Base-by-base conservation (phyloP, 2,113 vertebrate species). In the Sebastes fasciatus region DNA sequence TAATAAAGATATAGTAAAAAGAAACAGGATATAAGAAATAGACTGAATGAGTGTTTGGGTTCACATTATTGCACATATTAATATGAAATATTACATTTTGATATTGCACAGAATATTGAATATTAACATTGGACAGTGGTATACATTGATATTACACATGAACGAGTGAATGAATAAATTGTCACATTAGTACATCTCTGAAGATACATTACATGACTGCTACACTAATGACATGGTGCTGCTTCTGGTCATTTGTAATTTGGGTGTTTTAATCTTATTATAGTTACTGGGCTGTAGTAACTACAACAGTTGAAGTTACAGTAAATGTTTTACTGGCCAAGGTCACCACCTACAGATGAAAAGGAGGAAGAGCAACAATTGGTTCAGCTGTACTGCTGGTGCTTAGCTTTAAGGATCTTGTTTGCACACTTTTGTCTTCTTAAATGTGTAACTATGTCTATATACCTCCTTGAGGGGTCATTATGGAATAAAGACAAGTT, bases 321-420 rank as follows among this genome's bases (percentile, higher is more conserved):
- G 34, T 34, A 2, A 17, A 55, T 55, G 11, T 54, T 70, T 55
- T 57, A 8, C 26, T 26, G n/a, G n/a, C 8, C 34, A 45, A 55
- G 26, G 8, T 57, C 40, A 5, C 40, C 74, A 23, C 49, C 74
- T 26, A 54, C 61, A 55, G 74, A 57, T 66, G n/a, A 48, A 66
- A 55, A 65, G 6, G 40, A 52, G 43, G 13, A 58, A 64, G 43
- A 49, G 52, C 52, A 77, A 60, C 63, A 58, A 9, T n/a, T 21
- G 4, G 26, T 54, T 40, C 17, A 34, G 14, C 21, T 49, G 23
- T 8, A 17, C 13, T 12, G 2, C 34, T 34, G 4, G 17, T 7
- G 6, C 42, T 60, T 12, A 6, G 5, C 4, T 45, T 19, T 34
- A 49, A 58, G 4, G n/a, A 14, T 4, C 10, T 17, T 26, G 8